Evolutionary conservation across 2,797 vertebrate genomes (phyloP), one percentile per base, ranked within the genome.

Genomic region (Gallinago nigripennis): DNA sequence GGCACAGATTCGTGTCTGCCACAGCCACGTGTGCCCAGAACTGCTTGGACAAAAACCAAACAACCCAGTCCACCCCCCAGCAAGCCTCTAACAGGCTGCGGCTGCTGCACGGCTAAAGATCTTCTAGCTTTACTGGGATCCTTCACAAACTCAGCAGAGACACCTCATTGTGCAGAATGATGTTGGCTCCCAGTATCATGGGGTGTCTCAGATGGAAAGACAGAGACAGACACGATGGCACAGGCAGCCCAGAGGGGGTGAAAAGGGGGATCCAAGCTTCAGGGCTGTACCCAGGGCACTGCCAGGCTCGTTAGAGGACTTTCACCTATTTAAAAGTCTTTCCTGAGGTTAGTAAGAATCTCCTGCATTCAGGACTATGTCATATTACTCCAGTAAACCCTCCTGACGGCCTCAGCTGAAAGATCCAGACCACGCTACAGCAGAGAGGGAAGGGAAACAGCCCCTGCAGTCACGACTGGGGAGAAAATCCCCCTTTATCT

Each of bases 21-120:
- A 0, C 0, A 14, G 71, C 75, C 43, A 0, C 0, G 18, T 1
- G 3, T 16, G 51, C 30, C 12, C 68, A 73, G 75, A 56, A n/a
- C 41, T n/a, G 33, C 7, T 75, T 35, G 30, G 20, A 53, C 48
- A 37, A 31, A 31, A 3, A 0, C 9, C 11, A 54, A 30, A 13
- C 4, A 30, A 8, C 7, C 37, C 46, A 9, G 2, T 35, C 33
- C 24, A 11, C 8, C 8, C 18, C 6, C 30, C 10, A 30, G 81
- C 46, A 41, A 15, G 5, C 15, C 27, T 54, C 58, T 27, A 23
- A 4, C 30, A n/a, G n/a, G 33, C 64, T 72, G 28, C 1, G 3
- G 56, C 48, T 16, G 11, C 80, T 33, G 19, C 48, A 19, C 12
- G 7, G 75, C 19, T 65, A 24, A 18, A 58, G 18, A 14, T 8